Evolutionary conservation across 2,888 invertebrate species (phyloP).

Genomic region (Diadromus collaris): DNA sequence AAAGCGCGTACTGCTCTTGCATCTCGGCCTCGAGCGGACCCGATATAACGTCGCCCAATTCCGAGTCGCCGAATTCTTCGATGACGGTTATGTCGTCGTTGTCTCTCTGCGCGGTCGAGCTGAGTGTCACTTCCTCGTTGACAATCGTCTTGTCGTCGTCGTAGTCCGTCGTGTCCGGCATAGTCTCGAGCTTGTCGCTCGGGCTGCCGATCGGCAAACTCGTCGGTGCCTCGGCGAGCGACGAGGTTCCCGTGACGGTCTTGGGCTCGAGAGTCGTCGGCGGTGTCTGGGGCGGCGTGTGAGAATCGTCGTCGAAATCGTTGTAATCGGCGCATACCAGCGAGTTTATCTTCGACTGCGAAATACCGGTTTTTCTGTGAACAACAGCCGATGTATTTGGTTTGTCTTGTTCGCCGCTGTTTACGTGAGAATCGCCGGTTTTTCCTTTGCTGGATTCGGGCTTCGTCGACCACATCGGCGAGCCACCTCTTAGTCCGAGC

Average conservation of each 20-base stretch:
- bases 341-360: conserved; percentile 80
- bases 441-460: conserved; percentile 78
- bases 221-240: conserved; percentile 56
- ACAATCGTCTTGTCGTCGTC: conserved; percentile 83
- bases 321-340: conserved; percentile 83
- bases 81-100: conserved; percentile 83
- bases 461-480: conserved; percentile 85
- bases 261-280: conserved; percentile 71
- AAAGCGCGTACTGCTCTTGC: conserved; percentile 84
- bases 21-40: conserved; percentile 83
- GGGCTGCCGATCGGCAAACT: conserved; percentile 75
- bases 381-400: conserved; percentile 78
- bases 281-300: conserved; percentile 82
- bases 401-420: conserved; percentile 79
- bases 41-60: conserved; percentile 83
- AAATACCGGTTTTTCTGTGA: conserved; percentile 77
- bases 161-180: conserved; percentile 82
- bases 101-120: conserved; percentile 82
- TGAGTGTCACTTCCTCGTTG: conserved; percentile 83
- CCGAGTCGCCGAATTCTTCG: conserved; percentile 82
- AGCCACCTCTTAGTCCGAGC: conserved; percentile 85
- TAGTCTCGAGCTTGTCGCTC: conserved; percentile 80
- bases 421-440: conserved; percentile 76
- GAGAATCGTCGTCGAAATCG: conserved; percentile 83
- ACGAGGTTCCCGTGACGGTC: conserved; percentile 62